Percentiles rank a stretch among this genome's conserved stretches.
These are phyloP conservation scores for Harpagifer antarcticus DNA, from an alignment of 2,797 vertebrate genomes.

Conservation along the genomic window DNA sequence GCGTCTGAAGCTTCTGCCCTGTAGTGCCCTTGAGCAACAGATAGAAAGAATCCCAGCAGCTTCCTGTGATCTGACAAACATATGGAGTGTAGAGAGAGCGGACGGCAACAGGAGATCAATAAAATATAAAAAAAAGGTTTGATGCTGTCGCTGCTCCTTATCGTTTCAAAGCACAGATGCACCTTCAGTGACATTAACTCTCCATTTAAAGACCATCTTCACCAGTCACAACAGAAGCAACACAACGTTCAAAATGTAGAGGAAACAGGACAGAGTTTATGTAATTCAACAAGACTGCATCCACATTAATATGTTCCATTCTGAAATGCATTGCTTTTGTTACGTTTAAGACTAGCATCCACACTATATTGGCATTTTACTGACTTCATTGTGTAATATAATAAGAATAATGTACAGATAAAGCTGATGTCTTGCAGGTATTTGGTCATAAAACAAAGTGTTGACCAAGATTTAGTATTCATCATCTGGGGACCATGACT, in stretches of 20 bases:
- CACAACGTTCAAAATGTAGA: conserved; percentile 11
- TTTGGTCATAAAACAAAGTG: neutral
- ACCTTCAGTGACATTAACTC: conserved; percentile 22
- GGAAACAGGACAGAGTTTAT: neutral
- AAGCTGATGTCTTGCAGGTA: neutral
- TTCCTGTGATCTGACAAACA: conserved; percentile 21
- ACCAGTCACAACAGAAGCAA: neutral
- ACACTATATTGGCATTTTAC: no score
- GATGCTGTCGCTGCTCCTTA: conserved; percentile 9
- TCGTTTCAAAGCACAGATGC: conserved; percentile 25
- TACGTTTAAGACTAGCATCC: no score
- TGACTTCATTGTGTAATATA: no score
- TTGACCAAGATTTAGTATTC: neutral
- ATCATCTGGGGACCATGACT: no score
- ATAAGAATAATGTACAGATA: no score
- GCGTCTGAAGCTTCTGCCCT: conserved; percentile 52
- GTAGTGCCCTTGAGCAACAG: conserved; percentile 36
- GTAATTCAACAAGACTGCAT: neutral
- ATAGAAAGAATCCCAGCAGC: neutral
- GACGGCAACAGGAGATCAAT: conserved; percentile 33
- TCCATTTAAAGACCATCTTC: conserved; percentile 16
- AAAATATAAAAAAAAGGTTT: conserved; percentile 28
- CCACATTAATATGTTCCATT: no score
- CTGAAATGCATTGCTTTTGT: no score
- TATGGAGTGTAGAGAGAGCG: conserved; percentile 1